phyloP scores from a whole-genome alignment of 2,113 vertebrate genomes.

The Apteryx owenii region DNA sequence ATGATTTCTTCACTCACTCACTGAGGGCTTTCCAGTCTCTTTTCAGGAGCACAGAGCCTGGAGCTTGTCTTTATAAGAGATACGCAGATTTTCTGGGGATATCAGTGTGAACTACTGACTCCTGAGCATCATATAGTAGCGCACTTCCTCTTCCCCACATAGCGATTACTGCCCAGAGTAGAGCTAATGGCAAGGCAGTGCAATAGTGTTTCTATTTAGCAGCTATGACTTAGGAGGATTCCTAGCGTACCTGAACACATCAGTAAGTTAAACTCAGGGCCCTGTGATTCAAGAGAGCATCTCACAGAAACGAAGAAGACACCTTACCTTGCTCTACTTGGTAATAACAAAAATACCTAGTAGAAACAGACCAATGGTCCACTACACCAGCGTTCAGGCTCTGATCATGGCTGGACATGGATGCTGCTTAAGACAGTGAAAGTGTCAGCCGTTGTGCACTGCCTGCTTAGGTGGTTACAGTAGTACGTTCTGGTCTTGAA shows the following conservation, averaged over 20 bases:
- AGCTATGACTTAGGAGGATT: not conserved
- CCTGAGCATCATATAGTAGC: not conserved
- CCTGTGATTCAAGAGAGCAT: not conserved
- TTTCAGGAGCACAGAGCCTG: not conserved
- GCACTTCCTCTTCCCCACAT: not conserved
- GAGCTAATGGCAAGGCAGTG: not conserved
- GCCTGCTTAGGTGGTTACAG: not conserved
- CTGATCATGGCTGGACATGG: not conserved
- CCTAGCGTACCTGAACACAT: not conserved
- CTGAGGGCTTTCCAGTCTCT: not conserved
- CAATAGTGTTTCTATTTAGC: not conserved
- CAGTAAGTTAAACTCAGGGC: not conserved
- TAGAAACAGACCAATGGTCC: not conserved
- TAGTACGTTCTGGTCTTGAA: not conserved
- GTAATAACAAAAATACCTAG: not conserved
- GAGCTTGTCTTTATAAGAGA: not conserved
- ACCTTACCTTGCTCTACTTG: not conserved
- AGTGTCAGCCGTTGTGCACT: not conserved
- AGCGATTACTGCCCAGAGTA: not conserved
- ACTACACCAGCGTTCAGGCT: not conserved
- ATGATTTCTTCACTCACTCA: not conserved
- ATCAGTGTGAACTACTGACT: not conserved
- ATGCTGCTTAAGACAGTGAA: no score
- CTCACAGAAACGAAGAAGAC: not conserved
- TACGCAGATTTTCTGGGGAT: not conserved